Base-by-base conservation (phyloP, 1,140 invertebrate species). In the Trichonephila inaurata region DNA sequence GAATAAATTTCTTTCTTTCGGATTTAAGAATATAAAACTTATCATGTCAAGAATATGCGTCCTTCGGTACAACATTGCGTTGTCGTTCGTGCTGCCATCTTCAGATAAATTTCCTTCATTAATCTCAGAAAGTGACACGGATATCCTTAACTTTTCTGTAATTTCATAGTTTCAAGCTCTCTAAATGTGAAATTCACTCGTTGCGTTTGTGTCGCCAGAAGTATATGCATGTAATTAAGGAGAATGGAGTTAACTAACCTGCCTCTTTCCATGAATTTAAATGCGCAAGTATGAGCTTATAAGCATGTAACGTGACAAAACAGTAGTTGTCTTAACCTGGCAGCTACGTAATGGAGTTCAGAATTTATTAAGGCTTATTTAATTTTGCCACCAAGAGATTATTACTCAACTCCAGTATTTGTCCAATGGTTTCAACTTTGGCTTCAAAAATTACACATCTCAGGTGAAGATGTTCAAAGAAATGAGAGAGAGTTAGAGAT, bases 241-340 rank as follows among this genome's bases (percentile, higher is more conserved):
- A 18, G 77, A 51, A 44, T 82, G 77, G 77, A 51, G 77, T 16
- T 28, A 18, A 69, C 77, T 44, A 33, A 33, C 19, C 24, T 82
- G 77, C 33, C 16, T 51, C 77, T 21, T 82, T 82, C 51, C 8
- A 82, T 82, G 77, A 82, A 82, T 82, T 82, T 82, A 82, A 82
- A 82, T 81, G 44, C 21, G 24, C 24, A 28, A 44, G 77, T 2
- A 40, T 14, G 24, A 82, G 21, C 16, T 12, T 33, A 82, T 33
- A 51, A 51, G 40, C 16, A 19, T 82, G 33, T 82, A 16, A 82
- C 77, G 77, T 40, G 44, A 82, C 77, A 51, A 82, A 82, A 51
- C 77, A 82, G 77, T 19, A 21, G 77, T 51, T 51, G 77, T 82
- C 77, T 28, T 19, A 33, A 28, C 77, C 77, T 33, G 77, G 51